These are phyloP conservation scores for Drosophila nigromelanica DNA, from an alignment of 1,140 invertebrate genomes.

Conservation along the genomic window DNA sequence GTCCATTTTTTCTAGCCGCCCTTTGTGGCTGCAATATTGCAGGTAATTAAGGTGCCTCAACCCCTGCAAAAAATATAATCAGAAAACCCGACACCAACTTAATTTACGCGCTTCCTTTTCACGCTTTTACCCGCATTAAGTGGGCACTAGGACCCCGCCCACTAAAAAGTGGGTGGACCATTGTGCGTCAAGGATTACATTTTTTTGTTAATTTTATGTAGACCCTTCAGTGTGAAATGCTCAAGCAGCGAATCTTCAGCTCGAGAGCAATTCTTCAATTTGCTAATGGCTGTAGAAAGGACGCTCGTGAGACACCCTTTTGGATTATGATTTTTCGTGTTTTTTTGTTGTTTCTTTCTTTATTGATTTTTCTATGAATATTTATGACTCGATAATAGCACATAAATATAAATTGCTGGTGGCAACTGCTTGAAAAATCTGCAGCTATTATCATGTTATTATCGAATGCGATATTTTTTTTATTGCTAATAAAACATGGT, in stretches of 20 bases:
- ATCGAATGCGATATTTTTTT: slow-evolving; percentile 2
- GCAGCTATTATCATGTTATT: slow-evolving; percentile 13
- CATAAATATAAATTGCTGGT: slow-evolving; percentile 28
- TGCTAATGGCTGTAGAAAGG: slow-evolving; percentile 5
- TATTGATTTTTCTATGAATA: slow-evolving; percentile 21
- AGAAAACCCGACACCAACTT: slow-evolving; percentile 46
- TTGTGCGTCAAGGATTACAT: slow-evolving; percentile 20
- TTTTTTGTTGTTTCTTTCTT: neutral
- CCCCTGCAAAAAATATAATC: neutral
- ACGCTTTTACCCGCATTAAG: slow-evolving; percentile 16
- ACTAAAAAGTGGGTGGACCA: neutral
- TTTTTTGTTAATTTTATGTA: slow-evolving; percentile 36
- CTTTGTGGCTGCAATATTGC: slow-evolving; percentile 73
- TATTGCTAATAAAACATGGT: neutral
- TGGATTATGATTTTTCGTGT: neutral
- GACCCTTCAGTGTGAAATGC: slow-evolving; percentile 32
- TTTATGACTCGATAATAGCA: slow-evolving; percentile 19
- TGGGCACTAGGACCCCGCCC: neutral
- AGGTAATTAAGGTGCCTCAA: slow-evolving; percentile 70
- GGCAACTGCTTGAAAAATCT: slow-evolving; percentile 19
- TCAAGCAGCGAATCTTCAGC: slow-evolving; percentile 15
- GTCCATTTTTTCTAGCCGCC: slow-evolving; percentile 11
- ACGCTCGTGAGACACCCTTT: neutral
- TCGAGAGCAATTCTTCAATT: slow-evolving; percentile 16
- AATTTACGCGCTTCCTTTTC: slow-evolving; percentile 66